Evolutionary conservation across 2,888 invertebrate species (phyloP), one percentile per base, ranked within the genome.

Genomic region (Timandra comae): DNA sequence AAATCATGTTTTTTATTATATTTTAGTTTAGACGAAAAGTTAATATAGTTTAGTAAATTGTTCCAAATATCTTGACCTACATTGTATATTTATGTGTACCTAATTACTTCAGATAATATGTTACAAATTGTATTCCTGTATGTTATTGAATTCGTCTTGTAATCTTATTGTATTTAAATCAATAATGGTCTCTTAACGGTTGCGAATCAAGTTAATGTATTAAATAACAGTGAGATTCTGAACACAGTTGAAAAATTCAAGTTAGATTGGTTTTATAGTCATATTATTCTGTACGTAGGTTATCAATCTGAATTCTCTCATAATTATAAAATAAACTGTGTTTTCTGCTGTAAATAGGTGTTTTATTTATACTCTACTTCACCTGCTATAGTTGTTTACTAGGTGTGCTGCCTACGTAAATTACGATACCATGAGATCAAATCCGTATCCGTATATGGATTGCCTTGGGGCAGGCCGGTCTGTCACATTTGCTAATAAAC

Each of bases 251-350:
- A 77, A 75, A 73, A 73, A 73, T 80, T 82, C 79, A 77, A 79
- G 52, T 84, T 85, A 85, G 84, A 80, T 82, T 84, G 78, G 73
- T 84, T 85, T 81, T 81, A 80, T 82, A 85, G 79, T 78, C 71
- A 78, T 82, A 86, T 64, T 65, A 64, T 81, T 86, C 82, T 79
- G 81, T 86, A 85, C 58, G 86, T 86, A 86, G 85, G 82, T 84
- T 86, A 84, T 81, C 82, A 79, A 86, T 86, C 85, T 85, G 86
- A 85, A 81, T 86, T 86, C 84, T 86, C 86, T 86, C 81, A 85
- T 86, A 86, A 86, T 84, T 84, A 85, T 86, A 81, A 86, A 86
- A 86, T 87, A 86, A 86, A 87, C 86, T 84, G 86, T 87, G 86
- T 87, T 87, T 86, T 86, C 86, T 86, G 86, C 86, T 85, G 85